These are phyloP conservation scores for Hirtodrosophila confusa DNA, from an alignment of 2,888 invertebrate genomes.

Conservation along the genomic window DNA sequence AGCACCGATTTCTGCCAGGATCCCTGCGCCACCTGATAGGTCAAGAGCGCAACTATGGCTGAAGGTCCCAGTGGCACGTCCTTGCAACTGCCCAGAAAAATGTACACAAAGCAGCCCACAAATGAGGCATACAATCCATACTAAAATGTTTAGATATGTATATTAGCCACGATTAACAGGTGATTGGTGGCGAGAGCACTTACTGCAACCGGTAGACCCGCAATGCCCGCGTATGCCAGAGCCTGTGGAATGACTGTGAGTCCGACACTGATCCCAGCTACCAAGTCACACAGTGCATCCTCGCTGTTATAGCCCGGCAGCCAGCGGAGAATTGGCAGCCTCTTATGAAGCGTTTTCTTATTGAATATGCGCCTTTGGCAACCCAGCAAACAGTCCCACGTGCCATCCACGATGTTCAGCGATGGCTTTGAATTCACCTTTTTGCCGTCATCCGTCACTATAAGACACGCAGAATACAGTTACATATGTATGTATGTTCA, in stretches of 20 bases:
- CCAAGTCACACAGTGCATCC: constrained; percentile 92
- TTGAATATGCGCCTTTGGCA: constrained; percentile 86
- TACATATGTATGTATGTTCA: background rate
- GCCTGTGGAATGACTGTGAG: constrained; percentile 97
- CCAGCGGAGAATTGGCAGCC: constrained; percentile 91
- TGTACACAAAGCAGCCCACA: constrained; percentile 95
- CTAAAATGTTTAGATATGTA: constrained; percentile 84
- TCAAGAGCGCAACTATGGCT: constrained; percentile 94
- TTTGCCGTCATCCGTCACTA: constrained; percentile 85
- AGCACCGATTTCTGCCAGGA: constrained; percentile 87
- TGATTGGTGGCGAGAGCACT: constrained; percentile 30
- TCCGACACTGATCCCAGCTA: constrained; percentile 96
- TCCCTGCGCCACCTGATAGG: constrained; percentile 90
- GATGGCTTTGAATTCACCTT: constrained; percentile 82
- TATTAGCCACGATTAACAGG: background rate
- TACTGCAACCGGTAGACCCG: constrained; percentile 90
- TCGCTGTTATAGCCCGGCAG: constrained; percentile 89
- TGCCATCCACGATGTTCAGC: constrained; percentile 72
- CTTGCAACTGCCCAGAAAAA: constrained; percentile 95
- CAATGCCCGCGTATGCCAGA: constrained; percentile 91
- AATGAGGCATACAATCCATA: constrained; percentile 97
- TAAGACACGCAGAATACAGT: constrained; percentile 18
- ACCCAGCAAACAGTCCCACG: constrained; percentile 84
- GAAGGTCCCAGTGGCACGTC: constrained; percentile 97
- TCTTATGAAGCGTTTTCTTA: constrained; percentile 89